These are phyloP conservation scores for Anguilla anguilla DNA, from an alignment of 2,797 vertebrate genomes.

Conservation along the genomic window DNA sequence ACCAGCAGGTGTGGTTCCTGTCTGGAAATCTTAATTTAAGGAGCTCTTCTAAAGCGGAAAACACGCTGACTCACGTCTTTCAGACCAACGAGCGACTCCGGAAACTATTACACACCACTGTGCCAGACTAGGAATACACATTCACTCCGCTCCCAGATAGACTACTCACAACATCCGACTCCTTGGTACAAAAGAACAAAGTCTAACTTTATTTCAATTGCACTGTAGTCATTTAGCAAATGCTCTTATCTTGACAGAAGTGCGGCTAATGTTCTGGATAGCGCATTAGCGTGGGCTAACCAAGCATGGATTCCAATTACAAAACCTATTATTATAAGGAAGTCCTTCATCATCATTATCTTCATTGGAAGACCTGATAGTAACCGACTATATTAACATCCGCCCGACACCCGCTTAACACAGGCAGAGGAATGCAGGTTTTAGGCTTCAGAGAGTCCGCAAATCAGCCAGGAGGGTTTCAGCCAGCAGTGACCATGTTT, in stretches of 20 bases:
- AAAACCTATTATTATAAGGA: conserved; percentile 1
- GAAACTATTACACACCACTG: background rate
- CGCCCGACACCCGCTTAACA: background rate
- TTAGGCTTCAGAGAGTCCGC: background rate
- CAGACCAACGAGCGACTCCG: background rate
- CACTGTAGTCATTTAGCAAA: too few species aligned
- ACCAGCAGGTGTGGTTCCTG: background rate
- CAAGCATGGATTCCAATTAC: background rate
- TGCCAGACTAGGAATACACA: too few species aligned
- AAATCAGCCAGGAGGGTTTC: background rate
- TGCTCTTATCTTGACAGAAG: too few species aligned
- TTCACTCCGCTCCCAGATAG: too few species aligned
- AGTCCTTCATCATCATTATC: background rate
- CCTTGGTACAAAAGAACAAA: too few species aligned
- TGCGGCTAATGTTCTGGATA: too few species aligned
- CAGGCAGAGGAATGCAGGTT: background rate
- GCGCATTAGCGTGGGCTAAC: too few species aligned
- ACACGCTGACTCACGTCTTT: background rate
- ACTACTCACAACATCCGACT: too few species aligned
- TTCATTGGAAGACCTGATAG: background rate
- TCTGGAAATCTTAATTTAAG: background rate
- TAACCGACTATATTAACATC: conserved; percentile 6
- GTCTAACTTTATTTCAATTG: too few species aligned
- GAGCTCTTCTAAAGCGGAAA: background rate
- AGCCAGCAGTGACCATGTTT: background rate